Percentiles rank a stretch among this genome's conserved stretches.
These are phyloP conservation scores for Gasteruption jaculator DNA, from an alignment of 2,888 invertebrate species.

Conservation along the genomic window DNA sequence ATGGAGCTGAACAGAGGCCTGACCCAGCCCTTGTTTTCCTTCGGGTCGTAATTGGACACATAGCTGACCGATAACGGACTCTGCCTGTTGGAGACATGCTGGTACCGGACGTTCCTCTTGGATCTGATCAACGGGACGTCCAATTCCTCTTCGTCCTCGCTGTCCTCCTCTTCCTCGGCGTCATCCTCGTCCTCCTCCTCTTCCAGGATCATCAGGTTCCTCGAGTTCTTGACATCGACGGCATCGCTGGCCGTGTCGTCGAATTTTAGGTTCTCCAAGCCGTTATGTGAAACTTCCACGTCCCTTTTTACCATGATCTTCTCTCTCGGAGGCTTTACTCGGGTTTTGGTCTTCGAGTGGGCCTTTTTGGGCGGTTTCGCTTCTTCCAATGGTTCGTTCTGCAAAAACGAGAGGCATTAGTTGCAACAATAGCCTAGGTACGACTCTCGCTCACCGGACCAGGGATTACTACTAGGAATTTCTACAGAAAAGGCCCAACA, in stretches of 20 bases:
- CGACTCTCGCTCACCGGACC: no score
- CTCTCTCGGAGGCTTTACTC: conserved; percentile 29
- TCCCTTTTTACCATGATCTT: conserved; percentile 39
- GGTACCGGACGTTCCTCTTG: conserved; percentile 26
- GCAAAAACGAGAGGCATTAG: conserved; percentile 7
- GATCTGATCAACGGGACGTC: conserved; percentile 25
- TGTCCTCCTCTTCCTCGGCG: conserved; percentile 21
- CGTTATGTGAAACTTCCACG: no score
- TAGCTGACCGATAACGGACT: conserved; percentile 75
- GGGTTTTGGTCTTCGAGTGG: conserved; percentile 29
- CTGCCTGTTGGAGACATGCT: conserved; percentile 52
- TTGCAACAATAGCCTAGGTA: no score
- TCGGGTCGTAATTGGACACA: conserved; percentile 71
- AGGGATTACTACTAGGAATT: no score
- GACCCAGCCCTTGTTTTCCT: conserved; percentile 71
- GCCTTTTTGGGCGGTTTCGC: conserved; percentile 37
- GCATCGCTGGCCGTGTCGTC: conserved; percentile 19
- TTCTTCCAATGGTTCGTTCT: conserved; percentile 38
- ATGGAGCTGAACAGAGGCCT: conserved; percentile 90
- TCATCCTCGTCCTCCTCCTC: conserved; percentile 25
- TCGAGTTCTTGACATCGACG: conserved; percentile 18
- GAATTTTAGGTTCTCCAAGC: conserved; percentile 21
- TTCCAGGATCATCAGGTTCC: conserved; percentile 18
- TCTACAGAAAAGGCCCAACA: no score
- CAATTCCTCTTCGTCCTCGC: conserved; percentile 21